Conservation (phyloP, 2,888 invertebrate species). For the Baccha elongata region DNA sequence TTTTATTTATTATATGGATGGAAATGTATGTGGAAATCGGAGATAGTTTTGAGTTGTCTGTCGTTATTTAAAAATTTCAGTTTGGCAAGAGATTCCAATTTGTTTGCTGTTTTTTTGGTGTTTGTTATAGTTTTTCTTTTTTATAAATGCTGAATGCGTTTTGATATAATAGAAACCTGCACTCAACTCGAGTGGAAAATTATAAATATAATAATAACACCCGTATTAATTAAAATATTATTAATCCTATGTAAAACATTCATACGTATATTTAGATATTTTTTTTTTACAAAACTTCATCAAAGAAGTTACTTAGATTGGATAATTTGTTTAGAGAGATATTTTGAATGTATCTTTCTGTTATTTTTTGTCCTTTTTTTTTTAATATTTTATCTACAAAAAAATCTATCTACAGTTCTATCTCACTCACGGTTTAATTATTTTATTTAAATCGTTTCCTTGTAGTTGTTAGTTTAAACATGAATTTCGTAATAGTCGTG, state of each 20-base stretch:
- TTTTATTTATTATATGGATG: slow-evolving; percentile 66
- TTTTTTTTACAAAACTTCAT: slow-evolving; percentile 25
- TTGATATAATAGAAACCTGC: slow-evolving; percentile 71
- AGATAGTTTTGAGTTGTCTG: slow-evolving; percentile 69
- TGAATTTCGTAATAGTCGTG: slow-evolving; percentile 85
- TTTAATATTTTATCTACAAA: slow-evolving; percentile 38
- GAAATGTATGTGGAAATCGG: slow-evolving; percentile 68
- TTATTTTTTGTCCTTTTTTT: slow-evolving; percentile 12
- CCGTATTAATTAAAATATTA: slow-evolving; percentile 36
- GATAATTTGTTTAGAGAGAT: slow-evolving; percentile 13
- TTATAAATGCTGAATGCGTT: slow-evolving; percentile 47
- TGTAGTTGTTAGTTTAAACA: slow-evolving; percentile 82
- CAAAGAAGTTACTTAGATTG: slow-evolving; percentile 29
- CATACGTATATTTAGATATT: background rate
- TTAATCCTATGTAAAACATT: slow-evolving; percentile 36
- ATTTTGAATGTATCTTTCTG: slow-evolving; percentile 12
- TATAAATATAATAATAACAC: slow-evolving; percentile 27
- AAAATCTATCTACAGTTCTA: slow-evolving; percentile 69
- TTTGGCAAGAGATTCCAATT: slow-evolving; percentile 53
- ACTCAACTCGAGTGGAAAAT: slow-evolving; percentile 56
- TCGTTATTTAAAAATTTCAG: slow-evolving; percentile 24
- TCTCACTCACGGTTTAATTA: slow-evolving; percentile 66
- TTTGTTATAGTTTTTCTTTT: slow-evolving; percentile 15
- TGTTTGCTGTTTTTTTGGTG: slow-evolving; percentile 15
- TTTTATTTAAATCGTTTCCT: slow-evolving; percentile 41